Conservation (phyloP, 2,113 vertebrate species). For the Recurvirostra avosetta region DNA sequence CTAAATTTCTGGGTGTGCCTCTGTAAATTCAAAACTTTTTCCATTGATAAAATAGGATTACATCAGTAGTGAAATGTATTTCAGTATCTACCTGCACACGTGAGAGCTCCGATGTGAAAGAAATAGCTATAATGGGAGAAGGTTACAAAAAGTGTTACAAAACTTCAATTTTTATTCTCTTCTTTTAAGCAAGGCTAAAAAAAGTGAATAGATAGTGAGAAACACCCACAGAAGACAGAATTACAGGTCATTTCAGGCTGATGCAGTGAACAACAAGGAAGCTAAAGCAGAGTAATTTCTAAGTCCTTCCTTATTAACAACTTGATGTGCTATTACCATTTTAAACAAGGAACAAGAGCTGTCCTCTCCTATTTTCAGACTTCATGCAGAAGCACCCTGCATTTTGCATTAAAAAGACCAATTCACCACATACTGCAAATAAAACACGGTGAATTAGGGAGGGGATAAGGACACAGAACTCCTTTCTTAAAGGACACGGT, state of each 20-base stretch:
- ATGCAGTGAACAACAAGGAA: not conserved
- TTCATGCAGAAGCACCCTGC: not conserved
- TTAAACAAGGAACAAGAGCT: not conserved
- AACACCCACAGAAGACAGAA: not conserved
- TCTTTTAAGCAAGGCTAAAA: slow-evolving; percentile 11
- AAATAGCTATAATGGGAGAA: not conserved
- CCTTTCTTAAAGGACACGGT: not conserved
- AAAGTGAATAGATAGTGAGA: not conserved
- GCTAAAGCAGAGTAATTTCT: not conserved
- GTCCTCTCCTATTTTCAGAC: not conserved
- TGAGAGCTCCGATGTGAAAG: not conserved
- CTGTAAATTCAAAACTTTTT: not conserved
- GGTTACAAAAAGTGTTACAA: not conserved
- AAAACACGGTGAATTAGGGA: rapidly evolving
- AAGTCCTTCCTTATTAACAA: not conserved
- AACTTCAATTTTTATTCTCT: not conserved
- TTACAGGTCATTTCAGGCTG: not conserved
- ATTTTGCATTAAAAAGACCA: not conserved
- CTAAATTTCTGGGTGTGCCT: slow-evolving; percentile 29
- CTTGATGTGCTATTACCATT: not conserved
- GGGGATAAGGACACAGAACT: not conserved
- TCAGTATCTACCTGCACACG: not conserved
- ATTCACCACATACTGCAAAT: not conserved
- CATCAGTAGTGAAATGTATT: not conserved
- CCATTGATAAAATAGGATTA: not conserved